Conservation (phyloP, 2,888 invertebrate genomes). For the Acleris emargana region DNA sequence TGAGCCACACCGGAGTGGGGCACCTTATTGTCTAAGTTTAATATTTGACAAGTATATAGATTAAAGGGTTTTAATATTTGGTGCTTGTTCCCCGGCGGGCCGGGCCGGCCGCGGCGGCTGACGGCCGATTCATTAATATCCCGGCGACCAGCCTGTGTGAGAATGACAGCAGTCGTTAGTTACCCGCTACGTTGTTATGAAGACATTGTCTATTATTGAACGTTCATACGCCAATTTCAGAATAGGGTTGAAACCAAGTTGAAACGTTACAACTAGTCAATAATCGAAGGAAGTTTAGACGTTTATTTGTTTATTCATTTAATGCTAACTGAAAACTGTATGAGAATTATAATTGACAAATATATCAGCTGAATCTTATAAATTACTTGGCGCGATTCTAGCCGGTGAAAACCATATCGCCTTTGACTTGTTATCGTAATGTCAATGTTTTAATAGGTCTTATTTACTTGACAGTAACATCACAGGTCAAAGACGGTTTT, state of each 20-base stretch:
- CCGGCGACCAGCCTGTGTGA: conserved; percentile 56
- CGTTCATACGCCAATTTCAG: conserved; percentile 52
- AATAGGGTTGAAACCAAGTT: conserved; percentile 7
- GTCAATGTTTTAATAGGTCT: no score
- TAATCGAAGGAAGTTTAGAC: neutral
- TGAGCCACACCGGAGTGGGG: no score
- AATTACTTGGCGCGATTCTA: no score
- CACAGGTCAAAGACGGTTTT: no score
- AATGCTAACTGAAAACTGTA: no score
- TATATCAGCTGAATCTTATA: no score
- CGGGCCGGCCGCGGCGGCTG: conserved; percentile 29
- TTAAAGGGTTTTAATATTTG: conserved; percentile 8
- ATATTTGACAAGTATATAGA: conserved; percentile 7
- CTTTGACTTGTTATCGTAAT: no score
- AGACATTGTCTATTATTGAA: conserved; percentile 62
- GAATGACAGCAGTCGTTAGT: conserved; percentile 71
- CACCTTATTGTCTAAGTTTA: neutral
- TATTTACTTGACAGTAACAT: no score
- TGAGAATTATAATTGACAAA: no score
- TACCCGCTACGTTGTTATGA: conserved; percentile 62
- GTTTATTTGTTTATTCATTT: neutral
- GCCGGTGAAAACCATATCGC: no score
- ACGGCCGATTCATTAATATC: conserved; percentile 58
- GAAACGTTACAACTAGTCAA: neutral
- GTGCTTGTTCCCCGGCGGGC: conserved; percentile 15